Base-by-base conservation (phyloP, 1,140 invertebrate species). In the Trichonephila clavipes region DNA sequence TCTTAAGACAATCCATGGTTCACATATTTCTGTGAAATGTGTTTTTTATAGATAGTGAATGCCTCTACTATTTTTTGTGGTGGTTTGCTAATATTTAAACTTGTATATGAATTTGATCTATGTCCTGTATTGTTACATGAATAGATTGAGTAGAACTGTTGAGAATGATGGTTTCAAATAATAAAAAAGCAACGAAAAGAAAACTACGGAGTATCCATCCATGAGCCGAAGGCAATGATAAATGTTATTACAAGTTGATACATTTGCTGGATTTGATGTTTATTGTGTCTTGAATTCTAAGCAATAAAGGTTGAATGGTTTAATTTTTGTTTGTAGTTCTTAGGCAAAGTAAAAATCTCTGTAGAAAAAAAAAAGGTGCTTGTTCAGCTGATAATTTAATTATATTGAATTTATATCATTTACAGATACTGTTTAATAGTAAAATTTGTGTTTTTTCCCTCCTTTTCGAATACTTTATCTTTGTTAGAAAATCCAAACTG, bases 21-120 rank as follows among this genome's bases (percentile, higher is more conserved):
- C 89, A 90, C 89, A 90, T 81, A 61, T 89, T 90, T 90, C 28
- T 90, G 72, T 81, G 24, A 90, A 51, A 88, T 88, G 72, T 81
- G 69, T 90, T 89, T 89, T 88, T 69, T 62, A 51, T 51, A 72
- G 58, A 72, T 77, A 89, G 66, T 44, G 51, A 89, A 90, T 90
- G 89, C 89, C 66, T 90, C 89, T 90, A 90, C 89, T 90, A 81
- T 90, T 90, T 90, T 77, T 90, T 90, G 69, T 90, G 89, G 66
- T 82, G 89, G 72, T 81, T 90, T 90, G 88, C 72, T n/a, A 51
- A 90, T 64, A 88, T 64, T 62, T 64, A 88, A 88, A 88, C 51
- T 40, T 58, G 62, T n/a, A 58, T 28, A 88, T 88, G 83, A 85
- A 85, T 85, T 85, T 85, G 86, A 88, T 88, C 86, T 83, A 83